Evolutionary conservation across 2,888 invertebrate species (phyloP).

Genomic region (Trachelus troglodyta): DNA sequence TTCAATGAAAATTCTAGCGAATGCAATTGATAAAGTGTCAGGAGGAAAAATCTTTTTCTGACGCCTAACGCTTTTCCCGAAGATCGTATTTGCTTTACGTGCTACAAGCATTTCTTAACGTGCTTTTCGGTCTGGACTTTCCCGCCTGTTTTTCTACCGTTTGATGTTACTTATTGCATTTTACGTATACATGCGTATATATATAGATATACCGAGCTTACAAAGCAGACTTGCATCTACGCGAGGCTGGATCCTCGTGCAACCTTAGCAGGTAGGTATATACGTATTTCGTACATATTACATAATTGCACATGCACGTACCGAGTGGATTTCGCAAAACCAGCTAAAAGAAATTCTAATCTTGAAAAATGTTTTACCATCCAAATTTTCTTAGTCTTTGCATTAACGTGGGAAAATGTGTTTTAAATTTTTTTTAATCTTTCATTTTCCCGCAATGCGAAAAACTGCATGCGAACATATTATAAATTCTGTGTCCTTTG

Average conservation of each 20-base stretch:
- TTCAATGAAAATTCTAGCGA: too few species aligned
- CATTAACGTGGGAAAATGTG: not conserved
- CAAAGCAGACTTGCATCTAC: not conserved
- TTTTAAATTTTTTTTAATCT: not conserved
- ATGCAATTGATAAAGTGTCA: not conserved
- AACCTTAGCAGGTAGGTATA: too few species aligned
- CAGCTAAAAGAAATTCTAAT: not conserved
- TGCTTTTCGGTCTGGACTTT: not conserved
- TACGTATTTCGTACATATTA: too few species aligned
- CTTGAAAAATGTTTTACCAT: not conserved
- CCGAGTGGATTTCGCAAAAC: not conserved
- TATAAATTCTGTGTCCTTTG: too few species aligned
- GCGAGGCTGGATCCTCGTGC: too few species aligned
- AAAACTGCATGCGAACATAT: not conserved
- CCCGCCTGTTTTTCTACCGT: not conserved
- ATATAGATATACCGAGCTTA: not conserved
- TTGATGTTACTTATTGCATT: not conserved
- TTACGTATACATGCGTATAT: not conserved
- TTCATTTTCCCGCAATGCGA: not conserved
- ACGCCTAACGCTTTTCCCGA: not conserved
- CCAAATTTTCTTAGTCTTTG: not conserved
- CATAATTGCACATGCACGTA: too few species aligned
- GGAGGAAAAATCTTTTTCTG: not conserved
- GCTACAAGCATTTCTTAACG: not conserved
- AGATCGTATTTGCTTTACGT: not conserved